These are phyloP conservation scores for Phylloscopus trochiloides DNA, from an alignment of 2,113 vertebrate species.

Conservation along the genomic window DNA sequence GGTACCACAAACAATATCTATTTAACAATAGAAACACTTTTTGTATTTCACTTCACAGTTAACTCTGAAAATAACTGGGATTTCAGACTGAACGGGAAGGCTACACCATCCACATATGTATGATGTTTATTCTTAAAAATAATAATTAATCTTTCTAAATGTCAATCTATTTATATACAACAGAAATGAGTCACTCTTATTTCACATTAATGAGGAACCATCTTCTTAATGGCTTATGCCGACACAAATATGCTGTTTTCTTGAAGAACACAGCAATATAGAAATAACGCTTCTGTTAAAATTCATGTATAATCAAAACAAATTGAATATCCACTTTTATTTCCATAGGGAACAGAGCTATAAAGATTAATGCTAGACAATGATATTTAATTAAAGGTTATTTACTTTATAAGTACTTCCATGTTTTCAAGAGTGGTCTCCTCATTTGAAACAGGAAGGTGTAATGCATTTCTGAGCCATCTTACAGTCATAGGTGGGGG, in stretches of 20 bases:
- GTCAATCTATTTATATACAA: neutral
- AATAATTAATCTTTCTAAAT: constrained; percentile 20
- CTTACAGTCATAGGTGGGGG: constrained; percentile 25
- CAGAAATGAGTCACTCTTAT: neutral
- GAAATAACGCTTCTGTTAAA: constrained; percentile 50
- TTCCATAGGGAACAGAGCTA: constrained; percentile 70
- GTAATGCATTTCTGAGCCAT: constrained; percentile 41
- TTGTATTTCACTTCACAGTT: neutral
- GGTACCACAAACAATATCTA: neutral
- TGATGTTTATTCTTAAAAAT: neutral
- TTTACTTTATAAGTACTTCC: constrained; percentile 77
- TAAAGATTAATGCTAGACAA: constrained; percentile 80
- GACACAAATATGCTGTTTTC: neutral
- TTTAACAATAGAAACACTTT: neutral
- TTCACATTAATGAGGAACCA: neutral
- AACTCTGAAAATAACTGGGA: neutral
- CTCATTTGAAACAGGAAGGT: constrained; percentile 40
- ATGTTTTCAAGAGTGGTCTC: constrained; percentile 36
- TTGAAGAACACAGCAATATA: neutral
- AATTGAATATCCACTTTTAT: constrained; percentile 77
- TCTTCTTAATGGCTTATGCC: neutral
- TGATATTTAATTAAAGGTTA: constrained; percentile 82
- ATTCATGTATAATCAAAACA: constrained; percentile 76
- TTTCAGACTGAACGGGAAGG: neutral
- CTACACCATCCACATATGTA: neutral